These are phyloP conservation scores for Spea multiplicata DNA, from an alignment of 2,113 vertebrate genomes.

Conservation along the genomic window DNA sequence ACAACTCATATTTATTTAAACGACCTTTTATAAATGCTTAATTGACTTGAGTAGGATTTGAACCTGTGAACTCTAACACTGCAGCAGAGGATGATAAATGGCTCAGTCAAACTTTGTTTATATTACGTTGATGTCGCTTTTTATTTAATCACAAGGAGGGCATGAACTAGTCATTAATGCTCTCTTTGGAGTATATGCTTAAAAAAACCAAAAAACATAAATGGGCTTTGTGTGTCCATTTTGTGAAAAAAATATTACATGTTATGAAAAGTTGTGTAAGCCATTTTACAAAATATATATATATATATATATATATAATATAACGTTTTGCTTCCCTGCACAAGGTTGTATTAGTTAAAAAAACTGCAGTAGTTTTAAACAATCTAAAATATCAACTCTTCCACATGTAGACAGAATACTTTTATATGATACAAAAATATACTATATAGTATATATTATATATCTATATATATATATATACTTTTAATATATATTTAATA, in stretches of 20 bases:
- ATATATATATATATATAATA: no score
- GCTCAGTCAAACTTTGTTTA: constrained; percentile 43
- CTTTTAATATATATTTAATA: no score
- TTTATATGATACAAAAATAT: no score
- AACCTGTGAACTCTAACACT: constrained; percentile 47
- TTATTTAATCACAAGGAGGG: constrained; percentile 36
- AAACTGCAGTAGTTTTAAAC: no score
- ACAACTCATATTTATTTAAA: constrained; percentile 40
- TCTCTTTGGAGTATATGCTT: constrained; percentile 31
- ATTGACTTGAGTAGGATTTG: constrained; percentile 43
- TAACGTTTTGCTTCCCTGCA: no score
- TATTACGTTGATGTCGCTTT: constrained; percentile 41
- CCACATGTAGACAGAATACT: no score
- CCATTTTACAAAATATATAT: no score
- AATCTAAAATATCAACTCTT: no score
- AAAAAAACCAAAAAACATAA: constrained; percentile 21
- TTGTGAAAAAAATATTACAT: not conserved
- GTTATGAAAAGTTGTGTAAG: not conserved
- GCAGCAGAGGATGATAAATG: constrained; percentile 39
- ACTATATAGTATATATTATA: no score
- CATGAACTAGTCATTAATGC: constrained; percentile 35
- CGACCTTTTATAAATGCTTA: constrained; percentile 38
- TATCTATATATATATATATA: no score
- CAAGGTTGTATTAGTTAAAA: no score
- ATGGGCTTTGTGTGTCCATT: constrained; percentile 18